Evolutionary conservation across 2,888 invertebrate species (phyloP), one percentile per base, ranked within the genome.

Genomic region (Lithophane semibrunnea): DNA sequence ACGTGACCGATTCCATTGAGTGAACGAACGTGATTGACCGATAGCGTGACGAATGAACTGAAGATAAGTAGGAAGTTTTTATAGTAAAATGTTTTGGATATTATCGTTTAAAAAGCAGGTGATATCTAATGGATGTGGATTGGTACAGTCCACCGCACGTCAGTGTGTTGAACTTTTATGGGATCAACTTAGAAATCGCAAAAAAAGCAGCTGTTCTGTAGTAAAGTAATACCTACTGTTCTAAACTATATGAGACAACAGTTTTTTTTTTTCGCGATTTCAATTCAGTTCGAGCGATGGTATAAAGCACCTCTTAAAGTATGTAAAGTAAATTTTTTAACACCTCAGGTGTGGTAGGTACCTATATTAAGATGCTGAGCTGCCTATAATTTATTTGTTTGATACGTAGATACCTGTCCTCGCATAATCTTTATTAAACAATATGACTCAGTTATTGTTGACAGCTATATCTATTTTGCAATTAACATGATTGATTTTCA

Each of bases 1-100:
- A 82, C 79, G 68, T 80, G 79, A 69, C 47, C 63, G 76, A 75
- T 47, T 82, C 2, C 37, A 49, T 13, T 52, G 75, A 79, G 58
- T 68, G 58, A 67, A 58, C 47, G 77, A 65, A 80, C 77, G 58
- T 69, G 68, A 54, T 37, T 65, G 68, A 60, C 58, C 44, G 76
- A 80, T 65, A 75, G 58, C 64, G 42, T 80, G 82, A 75, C 77
- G 54, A 75, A 60, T 24, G 52, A 63, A 64, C 37, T 44, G 18
- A 79, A 68, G 58, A 82, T 81, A 78, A 63, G 9, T 63, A 52
- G 47, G 78, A 60, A 72, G 54, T 80, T 24, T 4, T 63, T 24
- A 16, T 79, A 47, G 3, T 44, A 52, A 29, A 44, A 60, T 54
- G 12, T 54, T 37, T 44, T 44, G 18, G 18, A 18, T 52, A 21